A percentile compares a stretch with the other conserved stretches of the same genome.
phyloP scores from a whole-genome alignment of 2,113 vertebrate genomes.

The Sebastes schlegelii region DNA sequence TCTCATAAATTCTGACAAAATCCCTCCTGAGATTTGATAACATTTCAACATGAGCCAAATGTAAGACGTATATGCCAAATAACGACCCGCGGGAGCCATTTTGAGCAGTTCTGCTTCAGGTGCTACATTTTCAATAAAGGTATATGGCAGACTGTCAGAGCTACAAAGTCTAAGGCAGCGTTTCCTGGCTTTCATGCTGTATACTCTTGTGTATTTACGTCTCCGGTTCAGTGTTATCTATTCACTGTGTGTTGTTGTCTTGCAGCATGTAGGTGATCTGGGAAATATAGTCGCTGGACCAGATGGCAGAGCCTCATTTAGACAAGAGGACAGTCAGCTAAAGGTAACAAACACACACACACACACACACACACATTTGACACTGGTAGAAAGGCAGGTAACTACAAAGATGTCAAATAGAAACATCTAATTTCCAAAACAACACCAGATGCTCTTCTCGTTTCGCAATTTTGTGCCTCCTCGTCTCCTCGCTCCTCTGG shows the following conservation, averaged over 20 bases:
- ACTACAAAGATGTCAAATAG: not conserved
- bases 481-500: too few relatives aligned
- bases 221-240: not conserved
- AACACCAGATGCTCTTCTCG: not conserved
- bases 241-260: not conserved
- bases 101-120: constrained; percentile 8
- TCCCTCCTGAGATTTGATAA: constrained; percentile 9
- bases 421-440: not conserved
- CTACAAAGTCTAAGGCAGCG: not conserved
- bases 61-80: constrained; percentile 2
- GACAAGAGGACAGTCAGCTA: constrained; percentile 86
- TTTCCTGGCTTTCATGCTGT: not conserved
- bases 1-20: constrained; percentile 12
- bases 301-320: constrained; percentile 87
- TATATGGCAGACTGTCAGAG: not conserved
- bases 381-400: not conserved
- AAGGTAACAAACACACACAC: constrained; percentile 81
- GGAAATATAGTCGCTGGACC: constrained; percentile 87
- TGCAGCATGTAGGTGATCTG: constrained; percentile 91
- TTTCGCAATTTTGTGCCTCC: not conserved
- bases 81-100: not conserved
- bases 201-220: not conserved
- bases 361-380: not conserved
- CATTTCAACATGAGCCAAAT: constrained; percentile 16
- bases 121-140: constrained; percentile 10